Evolutionary conservation across 2,888 invertebrate species (phyloP).

Genomic region (Synanthedon myopaeformis): DNA sequence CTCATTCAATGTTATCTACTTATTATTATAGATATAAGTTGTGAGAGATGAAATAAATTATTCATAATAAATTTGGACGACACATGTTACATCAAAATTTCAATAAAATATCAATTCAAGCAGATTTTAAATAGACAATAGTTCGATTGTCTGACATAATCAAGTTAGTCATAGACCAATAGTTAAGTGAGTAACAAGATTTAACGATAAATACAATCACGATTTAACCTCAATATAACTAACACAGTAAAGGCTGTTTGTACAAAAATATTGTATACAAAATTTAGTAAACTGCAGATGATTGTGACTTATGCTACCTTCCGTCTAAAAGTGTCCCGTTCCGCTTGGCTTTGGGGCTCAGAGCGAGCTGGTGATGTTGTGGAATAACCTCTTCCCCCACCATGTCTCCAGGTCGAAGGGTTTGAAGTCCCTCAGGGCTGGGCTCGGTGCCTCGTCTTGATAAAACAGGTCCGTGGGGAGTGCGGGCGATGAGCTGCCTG

Average conservation of each 20-base stretch:
- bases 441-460: constrained; percentile 79
- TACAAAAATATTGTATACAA: constrained; percentile 12
- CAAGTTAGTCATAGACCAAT: too few species aligned
- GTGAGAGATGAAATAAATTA: too few species aligned
- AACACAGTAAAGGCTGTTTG: not conserved
- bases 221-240: not conserved
- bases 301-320: constrained; percentile 62
- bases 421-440: constrained; percentile 82
- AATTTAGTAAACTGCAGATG: constrained; percentile 66
- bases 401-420: constrained; percentile 91
- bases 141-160: too few species aligned
- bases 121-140: too few species aligned
- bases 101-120: too few species aligned
- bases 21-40: too few species aligned
- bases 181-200: not conserved
- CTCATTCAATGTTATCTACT: too few species aligned
- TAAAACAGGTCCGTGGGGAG: constrained; percentile 73
- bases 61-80: too few species aligned
- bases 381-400: constrained; percentile 89
- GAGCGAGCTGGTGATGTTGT: constrained; percentile 85
- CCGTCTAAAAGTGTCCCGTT: constrained; percentile 30
- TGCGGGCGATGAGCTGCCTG: constrained; percentile 51
- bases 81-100: too few species aligned
- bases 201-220: not conserved
- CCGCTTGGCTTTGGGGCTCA: constrained; percentile 29